Evolutionary conservation across 2,113 vertebrate genomes (phyloP).

Genomic region (Anolis carolinensis): DNA sequence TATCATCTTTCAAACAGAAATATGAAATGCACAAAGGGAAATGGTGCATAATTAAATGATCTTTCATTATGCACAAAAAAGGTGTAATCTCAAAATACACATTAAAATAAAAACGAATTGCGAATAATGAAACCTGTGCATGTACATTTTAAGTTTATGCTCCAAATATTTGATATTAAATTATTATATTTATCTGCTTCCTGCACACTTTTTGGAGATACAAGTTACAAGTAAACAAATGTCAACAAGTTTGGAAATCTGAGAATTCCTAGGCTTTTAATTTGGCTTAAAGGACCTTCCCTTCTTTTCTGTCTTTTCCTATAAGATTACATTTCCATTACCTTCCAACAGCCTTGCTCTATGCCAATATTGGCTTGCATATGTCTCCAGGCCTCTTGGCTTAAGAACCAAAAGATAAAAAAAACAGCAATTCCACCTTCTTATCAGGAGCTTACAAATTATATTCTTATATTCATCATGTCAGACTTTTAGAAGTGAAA

Average conservation of each 20-base stretch:
- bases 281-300: background rate
- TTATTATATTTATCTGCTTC: background rate
- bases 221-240: background rate
- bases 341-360: slow-evolving; percentile 20
- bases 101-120: background rate
- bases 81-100: background rate
- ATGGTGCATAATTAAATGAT: background rate
- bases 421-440: background rate
- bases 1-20: background rate
- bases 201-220: background rate
- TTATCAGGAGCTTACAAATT: background rate
- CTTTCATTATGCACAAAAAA: background rate
- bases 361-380: slow-evolving; percentile 31
- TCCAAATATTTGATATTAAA: background rate
- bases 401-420: slow-evolving; percentile 4
- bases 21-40: background rate
- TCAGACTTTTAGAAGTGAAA: background rate
- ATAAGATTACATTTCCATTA: slow-evolving; percentile 27
- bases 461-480: background rate
- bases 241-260: background rate
- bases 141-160: background rate
- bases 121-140: background rate
- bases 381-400: slow-evolving; percentile 6
- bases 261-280: slow-evolving; percentile 7
- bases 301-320: background rate